Base-by-base conservation (phyloP, 2,113 vertebrate species). In the Hippocampus guttulatus region DNA sequence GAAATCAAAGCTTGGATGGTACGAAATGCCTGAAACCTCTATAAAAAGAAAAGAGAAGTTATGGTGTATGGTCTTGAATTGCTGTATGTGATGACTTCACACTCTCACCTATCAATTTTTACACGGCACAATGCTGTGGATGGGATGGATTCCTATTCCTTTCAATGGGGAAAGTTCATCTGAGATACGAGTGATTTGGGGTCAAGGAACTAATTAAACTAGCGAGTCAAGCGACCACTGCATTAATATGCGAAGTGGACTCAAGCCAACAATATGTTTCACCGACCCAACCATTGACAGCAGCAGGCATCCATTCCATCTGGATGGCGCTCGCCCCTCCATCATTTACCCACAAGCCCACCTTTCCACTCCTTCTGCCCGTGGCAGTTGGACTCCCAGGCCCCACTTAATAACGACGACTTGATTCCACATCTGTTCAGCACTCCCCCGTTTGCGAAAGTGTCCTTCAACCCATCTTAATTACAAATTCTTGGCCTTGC, bases 351-450 rank as follows among this genome's bases (percentile, higher is more conserved):
- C 85, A 86, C 67, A 81, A 77, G 75, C 71, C 81, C 74, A 83
- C 84, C 76, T 82, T 79, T 86, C 83, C 91, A 85, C 79, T 86
- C 2, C 63, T 45, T 65, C 63, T 33, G 80, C 62, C 79, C 78
- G 81, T 83, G 87, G 86, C 90, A 88, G 85, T 88, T 79, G 81
- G 85, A 83, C 78, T 81, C 74, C 81, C 71, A 82, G 82, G 27
- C 58, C 27, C 27, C 3, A 81, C 82, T 89, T 89, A 90, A 90
- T 91, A 91, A 88, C 83, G 84, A 81, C 88, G 88, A 87, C 77
- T 87, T 71, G 83, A 80, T 65, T 80, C 67, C 88, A 90, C 92
- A 92, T 91, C 91, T 92, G 92, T 85, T 91, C 87, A 64, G 77
- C 38, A 64, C 30, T 88, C 88, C 88, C 38, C 27, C 47, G 3